These are phyloP conservation scores for Oxyteleia sp. DNA, from an alignment of 2,888 invertebrate species.

Conservation along the genomic window DNA sequence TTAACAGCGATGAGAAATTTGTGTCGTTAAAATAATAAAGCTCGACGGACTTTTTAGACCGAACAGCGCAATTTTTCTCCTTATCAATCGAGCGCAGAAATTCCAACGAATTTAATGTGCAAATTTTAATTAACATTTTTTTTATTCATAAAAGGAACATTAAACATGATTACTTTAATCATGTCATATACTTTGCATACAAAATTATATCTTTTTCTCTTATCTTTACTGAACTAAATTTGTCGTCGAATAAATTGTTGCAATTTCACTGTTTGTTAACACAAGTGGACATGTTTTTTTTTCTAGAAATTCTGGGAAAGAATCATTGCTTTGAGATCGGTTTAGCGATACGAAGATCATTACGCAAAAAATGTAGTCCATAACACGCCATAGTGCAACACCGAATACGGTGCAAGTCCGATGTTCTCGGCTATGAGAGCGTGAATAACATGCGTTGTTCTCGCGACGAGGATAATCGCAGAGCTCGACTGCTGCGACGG, in stretches of 20 bases:
- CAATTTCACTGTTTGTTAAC: conserved; percentile 7
- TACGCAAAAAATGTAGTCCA: conserved; percentile 73
- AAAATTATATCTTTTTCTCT: background rate
- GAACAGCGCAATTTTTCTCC: background rate
- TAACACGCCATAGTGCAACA: conserved; percentile 51
- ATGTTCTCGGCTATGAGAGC: conserved; percentile 81
- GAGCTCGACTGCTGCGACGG: conserved; percentile 73
- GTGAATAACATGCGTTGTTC: conserved; percentile 79
- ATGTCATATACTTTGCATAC: too few relatives aligned
- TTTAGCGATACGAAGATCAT: conserved; percentile 48
- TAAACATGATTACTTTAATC: too few relatives aligned
- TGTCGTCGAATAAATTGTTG: background rate
- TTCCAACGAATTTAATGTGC: too few relatives aligned
- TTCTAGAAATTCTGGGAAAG: conserved; percentile 68
- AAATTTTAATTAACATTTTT: too few relatives aligned
- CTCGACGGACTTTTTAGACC: too few relatives aligned
- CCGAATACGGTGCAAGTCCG: conserved; percentile 65
- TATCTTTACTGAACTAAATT: background rate
- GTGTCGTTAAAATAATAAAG: too few relatives aligned
- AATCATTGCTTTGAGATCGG: conserved; percentile 42
- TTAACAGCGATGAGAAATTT: too few relatives aligned
- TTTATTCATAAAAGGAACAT: too few relatives aligned
- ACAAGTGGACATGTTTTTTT: conserved; percentile 1
- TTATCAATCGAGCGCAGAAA: too few relatives aligned
- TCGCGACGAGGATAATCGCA: conserved; percentile 71